Evolutionary conservation across 1,140 invertebrate species (phyloP).

Genomic region (Schlechtendalia chinensis): DNA sequence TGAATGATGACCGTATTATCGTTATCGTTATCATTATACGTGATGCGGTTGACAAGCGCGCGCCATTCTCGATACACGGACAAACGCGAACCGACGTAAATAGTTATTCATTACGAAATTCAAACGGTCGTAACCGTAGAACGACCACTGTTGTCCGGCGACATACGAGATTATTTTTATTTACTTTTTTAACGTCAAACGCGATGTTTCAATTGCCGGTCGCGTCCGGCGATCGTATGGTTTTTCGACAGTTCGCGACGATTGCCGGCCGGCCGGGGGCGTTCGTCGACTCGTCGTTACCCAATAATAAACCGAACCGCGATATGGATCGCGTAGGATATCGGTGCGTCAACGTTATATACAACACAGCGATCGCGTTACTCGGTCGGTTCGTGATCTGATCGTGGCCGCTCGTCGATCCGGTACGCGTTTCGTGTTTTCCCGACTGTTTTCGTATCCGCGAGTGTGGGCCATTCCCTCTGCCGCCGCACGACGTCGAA

Average conservation of each 20-base stretch:
- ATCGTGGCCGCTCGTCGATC: background rate
- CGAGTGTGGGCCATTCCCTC: no score
- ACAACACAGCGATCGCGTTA: no score
- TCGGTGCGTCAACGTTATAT: no score
- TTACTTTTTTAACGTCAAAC: no score
- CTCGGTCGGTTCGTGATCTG: no score
- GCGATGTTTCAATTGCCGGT: constrained; percentile 23
- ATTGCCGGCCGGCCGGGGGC: no score
- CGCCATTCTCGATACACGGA: background rate
- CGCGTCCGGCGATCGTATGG: no score
- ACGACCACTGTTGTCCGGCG: background rate
- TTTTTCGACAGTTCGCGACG: no score
- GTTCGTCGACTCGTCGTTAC: no score
- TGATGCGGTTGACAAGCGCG: constrained; percentile 44
- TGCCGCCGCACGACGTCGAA: background rate
- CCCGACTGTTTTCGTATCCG: background rate
- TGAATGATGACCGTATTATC: constrained; percentile 31
- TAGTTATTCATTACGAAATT: constrained; percentile 20
- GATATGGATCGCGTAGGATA: no score
- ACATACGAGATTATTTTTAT: background rate
- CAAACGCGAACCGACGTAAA: constrained; percentile 21
- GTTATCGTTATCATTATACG: no score
- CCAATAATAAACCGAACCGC: no score
- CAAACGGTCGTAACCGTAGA: constrained; percentile 17
- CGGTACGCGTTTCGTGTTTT: background rate